A percentile compares a stretch with the other conserved stretches of the same genome.
These are phyloP conservation scores for Eleutherodactylus coqui DNA, from an alignment of 2,797 vertebrate species.

Conservation along the genomic window DNA sequence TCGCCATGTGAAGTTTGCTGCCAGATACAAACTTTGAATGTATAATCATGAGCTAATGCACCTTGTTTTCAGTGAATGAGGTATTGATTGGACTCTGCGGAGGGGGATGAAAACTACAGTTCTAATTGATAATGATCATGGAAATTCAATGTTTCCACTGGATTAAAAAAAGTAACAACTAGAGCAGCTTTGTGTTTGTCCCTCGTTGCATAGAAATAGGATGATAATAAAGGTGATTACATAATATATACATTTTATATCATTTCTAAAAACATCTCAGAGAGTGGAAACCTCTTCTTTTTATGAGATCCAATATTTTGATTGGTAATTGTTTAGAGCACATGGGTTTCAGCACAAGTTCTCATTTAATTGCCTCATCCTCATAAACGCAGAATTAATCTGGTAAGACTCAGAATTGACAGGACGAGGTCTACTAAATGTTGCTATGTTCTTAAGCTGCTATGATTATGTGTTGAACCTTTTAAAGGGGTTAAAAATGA, in stretches of 20 bases:
- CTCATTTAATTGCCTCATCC: not conserved
- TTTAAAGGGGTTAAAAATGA: no score
- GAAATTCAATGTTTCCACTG: constrained; percentile 46
- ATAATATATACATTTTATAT: constrained; percentile 33
- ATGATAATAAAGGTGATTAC: constrained; percentile 43
- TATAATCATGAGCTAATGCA: constrained; percentile 48
- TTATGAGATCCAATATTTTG: not conserved
- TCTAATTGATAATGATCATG: constrained; percentile 54
- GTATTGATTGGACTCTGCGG: constrained; percentile 47
- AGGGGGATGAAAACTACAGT: constrained; percentile 2
- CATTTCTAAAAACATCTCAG: not conserved
- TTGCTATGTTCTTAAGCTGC: no score
- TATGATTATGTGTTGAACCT: no score
- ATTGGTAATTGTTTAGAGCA: not conserved
- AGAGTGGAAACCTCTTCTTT: not conserved
- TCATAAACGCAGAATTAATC: not conserved
- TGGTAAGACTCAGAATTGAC: no score
- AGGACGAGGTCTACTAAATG: no score
- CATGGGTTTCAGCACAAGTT: not conserved
- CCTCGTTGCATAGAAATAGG: not conserved
- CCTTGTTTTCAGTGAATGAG: constrained; percentile 57
- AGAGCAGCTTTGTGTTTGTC: not conserved
- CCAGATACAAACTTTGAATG: not conserved
- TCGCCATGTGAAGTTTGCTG: constrained; percentile 46
- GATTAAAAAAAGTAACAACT: constrained; percentile 2